Conservation (phyloP, 2,797 vertebrate species). For the Phrynocephalus guinanensis region DNA sequence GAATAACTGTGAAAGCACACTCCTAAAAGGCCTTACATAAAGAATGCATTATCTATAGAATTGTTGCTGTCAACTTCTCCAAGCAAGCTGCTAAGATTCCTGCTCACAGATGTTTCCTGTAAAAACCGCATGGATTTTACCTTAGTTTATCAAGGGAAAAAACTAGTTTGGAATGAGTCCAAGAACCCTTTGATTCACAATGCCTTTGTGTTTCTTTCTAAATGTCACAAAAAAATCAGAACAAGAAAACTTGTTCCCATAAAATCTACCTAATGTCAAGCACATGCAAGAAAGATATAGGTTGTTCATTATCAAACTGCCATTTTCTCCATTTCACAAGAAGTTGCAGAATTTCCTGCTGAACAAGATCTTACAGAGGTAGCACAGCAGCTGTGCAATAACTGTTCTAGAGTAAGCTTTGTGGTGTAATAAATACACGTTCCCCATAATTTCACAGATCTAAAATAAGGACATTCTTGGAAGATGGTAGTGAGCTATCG, state of each 20-base stretch:
- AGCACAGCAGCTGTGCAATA: not conserved
- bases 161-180: not conserved
- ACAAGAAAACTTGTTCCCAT: not conserved
- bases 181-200: slow-evolving; percentile 1
- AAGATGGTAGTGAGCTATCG: not conserved
- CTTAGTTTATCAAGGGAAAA: not conserved
- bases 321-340: not conserved
- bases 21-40: not conserved
- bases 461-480: not conserved
- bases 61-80: not conserved
- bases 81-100: slow-evolving; percentile 9
- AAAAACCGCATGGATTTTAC: not conserved
- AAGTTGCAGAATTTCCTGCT: not conserved
- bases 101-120: slow-evolving; percentile 10
- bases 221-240: not conserved
- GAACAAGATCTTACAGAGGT: not conserved
- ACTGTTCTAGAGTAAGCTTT: not conserved
- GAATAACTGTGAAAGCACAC: not conserved
- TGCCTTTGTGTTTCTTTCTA: not conserved
- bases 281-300: not conserved
- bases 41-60: not conserved
- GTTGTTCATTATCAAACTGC: not conserved
- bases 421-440: not conserved
- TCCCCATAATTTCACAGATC: not conserved
- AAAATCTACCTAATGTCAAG: not conserved